Conservation (phyloP, 1,140 invertebrate genomes). For the Caenorhabditis latens region DNA sequence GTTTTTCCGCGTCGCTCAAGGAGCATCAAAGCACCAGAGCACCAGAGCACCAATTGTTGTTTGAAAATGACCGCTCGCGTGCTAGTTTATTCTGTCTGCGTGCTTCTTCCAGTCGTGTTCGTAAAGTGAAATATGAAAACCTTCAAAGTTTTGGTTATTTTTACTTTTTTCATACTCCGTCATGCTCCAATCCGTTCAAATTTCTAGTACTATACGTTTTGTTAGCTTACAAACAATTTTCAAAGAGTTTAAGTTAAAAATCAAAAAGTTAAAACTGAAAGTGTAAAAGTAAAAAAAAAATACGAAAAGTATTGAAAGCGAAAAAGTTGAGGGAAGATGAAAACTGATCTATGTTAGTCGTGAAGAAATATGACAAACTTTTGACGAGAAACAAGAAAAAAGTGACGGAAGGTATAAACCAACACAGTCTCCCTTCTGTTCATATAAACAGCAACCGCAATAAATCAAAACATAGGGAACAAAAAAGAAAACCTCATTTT, state of each 20-base stretch:
- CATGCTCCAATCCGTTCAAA: too few relatives aligned
- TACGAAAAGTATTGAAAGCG: conserved; percentile 12
- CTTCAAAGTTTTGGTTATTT: background rate
- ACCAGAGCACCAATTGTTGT: conserved; percentile 44
- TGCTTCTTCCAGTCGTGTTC: background rate
- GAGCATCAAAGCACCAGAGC: background rate
- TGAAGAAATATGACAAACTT: conserved; percentile 25
- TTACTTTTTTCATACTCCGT: background rate
- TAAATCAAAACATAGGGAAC: conserved; percentile 6
- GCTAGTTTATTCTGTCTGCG: conserved; percentile 25
- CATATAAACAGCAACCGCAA: background rate
- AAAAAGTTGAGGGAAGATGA: conserved; percentile 10
- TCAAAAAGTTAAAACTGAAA: background rate
- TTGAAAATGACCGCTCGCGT: conserved; percentile 9
- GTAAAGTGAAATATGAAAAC: conserved; percentile 21
- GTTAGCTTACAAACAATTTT: too few relatives aligned
- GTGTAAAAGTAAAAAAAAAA: background rate
- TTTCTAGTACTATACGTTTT: too few relatives aligned
- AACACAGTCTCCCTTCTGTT: background rate
- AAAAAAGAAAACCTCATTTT: background rate
- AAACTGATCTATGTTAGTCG: conserved; percentile 21
- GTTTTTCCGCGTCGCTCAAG: background rate
- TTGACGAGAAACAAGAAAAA: conserved; percentile 37
- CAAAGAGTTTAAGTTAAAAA: background rate
- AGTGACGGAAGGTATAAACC: background rate